phyloP scores from a whole-genome alignment of 2,888 invertebrate species.

The Glomeris marginata region DNA sequence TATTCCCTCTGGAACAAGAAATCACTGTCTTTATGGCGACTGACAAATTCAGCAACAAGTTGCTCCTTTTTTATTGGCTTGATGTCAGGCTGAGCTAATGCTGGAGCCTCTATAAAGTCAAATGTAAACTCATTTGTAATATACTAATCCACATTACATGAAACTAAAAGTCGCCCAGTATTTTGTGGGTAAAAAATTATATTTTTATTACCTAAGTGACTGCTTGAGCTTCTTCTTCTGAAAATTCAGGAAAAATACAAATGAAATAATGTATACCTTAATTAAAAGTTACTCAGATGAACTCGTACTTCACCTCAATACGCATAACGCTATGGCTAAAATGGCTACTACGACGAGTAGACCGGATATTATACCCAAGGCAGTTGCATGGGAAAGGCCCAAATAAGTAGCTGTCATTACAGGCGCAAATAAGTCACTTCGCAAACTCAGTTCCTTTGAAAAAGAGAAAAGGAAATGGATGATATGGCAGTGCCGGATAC shows the following conservation, averaged over 20 bases:
- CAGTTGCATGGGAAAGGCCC: constrained; percentile 8
- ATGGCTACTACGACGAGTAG: constrained; percentile 46
- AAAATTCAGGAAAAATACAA: too few species aligned
- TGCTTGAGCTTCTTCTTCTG: too few species aligned
- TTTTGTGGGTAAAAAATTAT: too few species aligned
- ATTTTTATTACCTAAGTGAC: background rate
- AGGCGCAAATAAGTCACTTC: background rate
- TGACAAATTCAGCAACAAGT: constrained; percentile 58
- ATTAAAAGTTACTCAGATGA: too few species aligned
- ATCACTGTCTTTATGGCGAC: constrained; percentile 71
- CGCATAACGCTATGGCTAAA: constrained; percentile 45
- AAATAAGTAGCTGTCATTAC: constrained; percentile 2
- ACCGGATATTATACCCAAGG: constrained; percentile 49
- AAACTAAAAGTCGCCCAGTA: too few species aligned
- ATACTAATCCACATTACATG: too few species aligned
- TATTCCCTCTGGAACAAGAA: constrained; percentile 83
- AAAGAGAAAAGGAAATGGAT: background rate
- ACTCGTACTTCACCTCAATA: constrained; percentile 37
- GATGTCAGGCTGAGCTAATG: constrained; percentile 62
- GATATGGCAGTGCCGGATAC: background rate
- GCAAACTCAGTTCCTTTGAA: too few species aligned
- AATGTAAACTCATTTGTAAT: too few species aligned
- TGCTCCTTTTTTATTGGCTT: constrained; percentile 61
- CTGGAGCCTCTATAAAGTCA: constrained; percentile 33
- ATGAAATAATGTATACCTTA: too few species aligned